Conservation (phyloP, 2,797 vertebrate species). For the Notolepis coatsorum region DNA sequence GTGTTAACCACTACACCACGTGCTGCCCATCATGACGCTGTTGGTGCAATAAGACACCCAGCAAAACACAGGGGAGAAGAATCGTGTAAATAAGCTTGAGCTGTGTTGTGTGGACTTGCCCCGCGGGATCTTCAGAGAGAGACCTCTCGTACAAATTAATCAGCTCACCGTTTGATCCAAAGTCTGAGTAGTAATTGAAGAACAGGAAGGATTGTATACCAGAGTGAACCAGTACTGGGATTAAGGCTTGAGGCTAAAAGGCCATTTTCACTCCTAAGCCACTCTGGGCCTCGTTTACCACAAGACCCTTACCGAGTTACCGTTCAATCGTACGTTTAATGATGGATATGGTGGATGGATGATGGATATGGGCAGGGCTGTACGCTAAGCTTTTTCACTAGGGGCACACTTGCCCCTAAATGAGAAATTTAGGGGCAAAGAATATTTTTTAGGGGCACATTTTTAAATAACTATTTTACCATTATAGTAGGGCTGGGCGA, state of each 20-base stretch:
- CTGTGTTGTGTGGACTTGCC: constrained; percentile 25
- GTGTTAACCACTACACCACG: background rate
- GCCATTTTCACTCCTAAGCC: background rate
- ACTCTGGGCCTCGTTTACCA: background rate
- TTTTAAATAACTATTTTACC: no score
- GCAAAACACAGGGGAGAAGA: constrained; percentile 45
- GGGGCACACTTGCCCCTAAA: no score
- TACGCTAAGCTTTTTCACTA: no score
- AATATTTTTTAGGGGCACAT: no score
- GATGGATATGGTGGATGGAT: no score
- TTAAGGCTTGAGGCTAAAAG: constrained; percentile 16
- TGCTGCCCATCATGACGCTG: constrained; percentile 11
- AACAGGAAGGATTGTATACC: constrained; percentile 69
- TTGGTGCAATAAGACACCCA: constrained; percentile 2
- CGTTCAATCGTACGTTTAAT: no score
- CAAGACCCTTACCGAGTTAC: background rate
- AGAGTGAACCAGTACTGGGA: constrained; percentile 31
- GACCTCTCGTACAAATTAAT: constrained; percentile 76
- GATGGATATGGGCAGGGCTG: no score
- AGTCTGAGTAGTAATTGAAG: constrained; percentile 67
- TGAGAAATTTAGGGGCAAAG: no score
- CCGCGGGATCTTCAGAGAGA: constrained; percentile 60
- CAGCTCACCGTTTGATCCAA: constrained; percentile 75
- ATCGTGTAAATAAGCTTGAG: constrained; percentile 71
- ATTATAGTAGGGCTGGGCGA: no score